A percentile compares a stretch with the other conserved stretches of the same genome.
phyloP scores from a whole-genome alignment of 2,113 vertebrate genomes.

The Sitta europaea region DNA sequence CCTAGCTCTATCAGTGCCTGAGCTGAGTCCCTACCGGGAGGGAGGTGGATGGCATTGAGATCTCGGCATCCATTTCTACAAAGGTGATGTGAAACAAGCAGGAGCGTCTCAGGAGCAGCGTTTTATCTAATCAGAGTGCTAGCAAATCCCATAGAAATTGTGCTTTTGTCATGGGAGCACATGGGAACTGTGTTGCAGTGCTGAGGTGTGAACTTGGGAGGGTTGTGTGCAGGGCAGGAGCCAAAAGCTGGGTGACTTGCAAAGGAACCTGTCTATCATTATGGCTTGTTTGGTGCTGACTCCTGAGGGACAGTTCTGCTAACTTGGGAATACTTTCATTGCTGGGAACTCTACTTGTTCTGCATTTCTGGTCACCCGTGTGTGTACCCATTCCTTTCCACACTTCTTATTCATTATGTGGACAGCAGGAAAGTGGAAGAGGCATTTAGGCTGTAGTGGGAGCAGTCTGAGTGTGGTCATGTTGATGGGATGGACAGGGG shows the following conservation, averaged over 20 bases:
- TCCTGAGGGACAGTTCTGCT: not conserved
- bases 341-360: not conserved
- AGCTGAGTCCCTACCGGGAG: fast-evolving
- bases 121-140: not conserved
- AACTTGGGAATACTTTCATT: not conserved
- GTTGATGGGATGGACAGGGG: not conserved
- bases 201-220: fast-evolving
- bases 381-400: fast-evolving
- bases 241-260: fast-evolving
- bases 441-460: not conserved
- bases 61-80: not conserved
- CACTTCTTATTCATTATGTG: not conserved
- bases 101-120: not conserved
- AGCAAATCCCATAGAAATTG: not conserved
- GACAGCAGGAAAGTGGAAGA: not conserved
- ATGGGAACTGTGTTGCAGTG: too few relatives aligned
- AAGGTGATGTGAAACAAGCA: not conserved
- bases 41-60: not conserved
- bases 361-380: fast-evolving
- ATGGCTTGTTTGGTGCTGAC: not conserved
- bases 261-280: fast-evolving
- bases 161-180: not conserved
- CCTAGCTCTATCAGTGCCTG: not conserved
- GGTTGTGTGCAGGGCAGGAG: not conserved
- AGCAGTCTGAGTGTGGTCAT: fast-evolving